These are phyloP conservation scores for Aphrocallistes beatrix DNA, from an alignment of 37 sponge, comb jelly and placozoan species.

Conservation along the genomic window DNA sequence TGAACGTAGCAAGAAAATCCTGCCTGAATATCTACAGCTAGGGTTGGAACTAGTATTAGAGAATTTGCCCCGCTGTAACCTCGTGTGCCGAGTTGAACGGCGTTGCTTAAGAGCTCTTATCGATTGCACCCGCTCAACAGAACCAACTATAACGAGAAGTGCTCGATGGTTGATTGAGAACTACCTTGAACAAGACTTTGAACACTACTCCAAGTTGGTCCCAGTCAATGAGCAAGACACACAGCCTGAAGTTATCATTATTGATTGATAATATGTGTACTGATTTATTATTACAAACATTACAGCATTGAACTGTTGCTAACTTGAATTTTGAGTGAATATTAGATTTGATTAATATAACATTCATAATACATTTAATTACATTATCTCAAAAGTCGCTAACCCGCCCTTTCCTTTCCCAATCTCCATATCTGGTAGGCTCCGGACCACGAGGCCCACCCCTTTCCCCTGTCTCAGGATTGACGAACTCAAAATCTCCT, in stretches of 20 bases:
- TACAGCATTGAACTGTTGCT: no score
- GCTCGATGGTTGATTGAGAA: not conserved
- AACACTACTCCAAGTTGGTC: not conserved
- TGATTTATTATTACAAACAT: no score
- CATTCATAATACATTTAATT: no score
- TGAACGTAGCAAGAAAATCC: not conserved
- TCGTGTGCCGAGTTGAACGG: not conserved
- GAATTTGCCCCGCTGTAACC: not conserved
- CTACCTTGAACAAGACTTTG: not conserved
- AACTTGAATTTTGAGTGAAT: no score
- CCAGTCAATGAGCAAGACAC: not conserved
- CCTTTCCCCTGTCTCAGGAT: slow-evolving; percentile 84
- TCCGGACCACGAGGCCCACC: slow-evolving; percentile 94
- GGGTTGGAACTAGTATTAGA: not conserved
- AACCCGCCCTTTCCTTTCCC: slow-evolving; percentile 95
- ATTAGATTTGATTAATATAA: no score
- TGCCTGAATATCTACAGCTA: not conserved
- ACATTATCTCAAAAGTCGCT: slow-evolving; percentile 70
- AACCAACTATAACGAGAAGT: not conserved
- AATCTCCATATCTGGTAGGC: slow-evolving; percentile 95
- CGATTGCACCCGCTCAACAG: not conserved
- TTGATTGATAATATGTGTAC: not conserved
- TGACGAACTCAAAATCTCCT: no score
- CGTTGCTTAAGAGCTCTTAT: not conserved
- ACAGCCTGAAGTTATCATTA: not conserved